phyloP scores from a whole-genome alignment of 2,888 invertebrate species.

The Entomobrya multifasciata region DNA sequence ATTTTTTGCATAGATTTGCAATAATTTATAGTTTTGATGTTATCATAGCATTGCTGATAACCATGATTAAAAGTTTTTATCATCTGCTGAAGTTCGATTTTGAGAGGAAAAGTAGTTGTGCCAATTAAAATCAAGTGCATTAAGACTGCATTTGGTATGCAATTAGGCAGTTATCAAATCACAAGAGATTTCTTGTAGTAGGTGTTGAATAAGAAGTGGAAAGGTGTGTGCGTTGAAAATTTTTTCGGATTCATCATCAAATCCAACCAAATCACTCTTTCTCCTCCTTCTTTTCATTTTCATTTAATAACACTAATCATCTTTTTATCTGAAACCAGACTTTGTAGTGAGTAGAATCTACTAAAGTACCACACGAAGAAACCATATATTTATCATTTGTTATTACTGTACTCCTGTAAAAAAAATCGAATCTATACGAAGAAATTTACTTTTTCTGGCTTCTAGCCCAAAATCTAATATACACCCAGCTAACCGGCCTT shows the following conservation, averaged over 20 bases:
- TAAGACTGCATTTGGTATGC: slow-evolving; percentile 9
- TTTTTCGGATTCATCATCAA: slow-evolving; percentile 37
- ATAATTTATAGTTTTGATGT: too few species aligned
- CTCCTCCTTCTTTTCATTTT: slow-evolving; percentile 16
- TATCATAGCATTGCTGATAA: neutral
- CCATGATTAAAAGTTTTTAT: neutral
- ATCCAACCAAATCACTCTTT: neutral
- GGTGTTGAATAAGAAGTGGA: neutral
- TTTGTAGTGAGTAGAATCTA: too few species aligned
- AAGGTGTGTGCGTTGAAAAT: slow-evolving; percentile 5
- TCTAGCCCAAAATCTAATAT: neutral
- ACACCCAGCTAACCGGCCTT: too few species aligned
- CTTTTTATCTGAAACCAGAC: too few species aligned
- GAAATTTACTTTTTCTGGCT: neutral
- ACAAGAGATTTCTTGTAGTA: neutral
- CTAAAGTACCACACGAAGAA: neutral
- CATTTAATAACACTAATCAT: slow-evolving; percentile 16
- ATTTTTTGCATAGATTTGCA: too few species aligned
- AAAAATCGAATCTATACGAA: slow-evolving; percentile 9
- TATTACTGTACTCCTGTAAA: too few species aligned
- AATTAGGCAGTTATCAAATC: neutral
- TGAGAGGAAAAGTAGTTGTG: slow-evolving; percentile 48
- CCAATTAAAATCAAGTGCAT: slow-evolving; percentile 40
- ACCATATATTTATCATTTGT: neutral
- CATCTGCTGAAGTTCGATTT: slow-evolving; percentile 1